A percentile compares a stretch with the other conserved stretches of the same genome.
Evolutionary conservation across 1,140 invertebrate species (phyloP).

Genomic region (Mycetomoellerius zeteki): DNA sequence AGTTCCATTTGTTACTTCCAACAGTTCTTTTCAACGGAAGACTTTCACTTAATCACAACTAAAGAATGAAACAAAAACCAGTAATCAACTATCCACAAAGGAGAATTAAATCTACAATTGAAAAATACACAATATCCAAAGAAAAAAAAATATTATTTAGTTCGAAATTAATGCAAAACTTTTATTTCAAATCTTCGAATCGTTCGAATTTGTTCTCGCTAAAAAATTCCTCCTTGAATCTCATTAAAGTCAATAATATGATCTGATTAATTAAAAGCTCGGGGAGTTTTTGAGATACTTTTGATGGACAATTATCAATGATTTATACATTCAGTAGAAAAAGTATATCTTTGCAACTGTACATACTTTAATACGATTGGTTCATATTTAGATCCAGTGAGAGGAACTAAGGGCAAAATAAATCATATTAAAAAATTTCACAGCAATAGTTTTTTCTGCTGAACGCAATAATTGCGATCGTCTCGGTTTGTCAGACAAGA

Average conservation of each 20-base stretch:
- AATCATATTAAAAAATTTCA: no score
- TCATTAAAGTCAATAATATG: slow-evolving; percentile 7
- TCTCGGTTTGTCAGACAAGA: neutral
- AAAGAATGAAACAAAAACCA: neutral
- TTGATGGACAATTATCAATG: slow-evolving; percentile 30
- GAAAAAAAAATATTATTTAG: neutral
- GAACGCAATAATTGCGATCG: slow-evolving; percentile 14
- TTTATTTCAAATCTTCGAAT: neutral
- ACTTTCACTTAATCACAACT: slow-evolving; percentile 5
- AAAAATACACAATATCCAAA: neutral
- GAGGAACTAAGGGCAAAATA: no score
- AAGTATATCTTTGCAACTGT: no score
- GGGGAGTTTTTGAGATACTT: neutral
- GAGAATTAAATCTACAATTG: neutral
- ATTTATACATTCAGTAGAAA: no score
- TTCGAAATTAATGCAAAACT: neutral
- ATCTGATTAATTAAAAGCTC: neutral
- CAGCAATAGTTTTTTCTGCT: no score
- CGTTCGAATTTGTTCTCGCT: neutral
- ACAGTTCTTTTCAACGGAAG: neutral
- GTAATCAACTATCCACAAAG: neutral
- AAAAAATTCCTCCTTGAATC: neutral
- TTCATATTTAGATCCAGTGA: no score
- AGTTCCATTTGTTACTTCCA: neutral
- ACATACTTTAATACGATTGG: no score